These are phyloP conservation scores for Agelaius phoeniceus DNA, from an alignment of 2,113 vertebrate genomes.

Conservation along the genomic window DNA sequence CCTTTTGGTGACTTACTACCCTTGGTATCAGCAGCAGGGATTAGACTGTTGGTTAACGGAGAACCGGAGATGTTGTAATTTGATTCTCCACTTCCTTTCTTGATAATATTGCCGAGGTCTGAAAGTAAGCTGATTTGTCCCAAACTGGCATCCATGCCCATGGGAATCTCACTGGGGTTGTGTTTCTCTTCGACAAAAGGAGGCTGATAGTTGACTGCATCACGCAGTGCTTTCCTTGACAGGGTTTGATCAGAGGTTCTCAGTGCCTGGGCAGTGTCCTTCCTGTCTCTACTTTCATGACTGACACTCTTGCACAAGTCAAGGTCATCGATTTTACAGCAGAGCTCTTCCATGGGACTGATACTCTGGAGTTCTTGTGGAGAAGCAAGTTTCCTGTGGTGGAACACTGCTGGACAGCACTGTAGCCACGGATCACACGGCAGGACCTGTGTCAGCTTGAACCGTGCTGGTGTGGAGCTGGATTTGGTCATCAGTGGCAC, in stretches of 20 bases:
- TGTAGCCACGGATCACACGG: constrained; percentile 81
- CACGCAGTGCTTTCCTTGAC: constrained; percentile 81
- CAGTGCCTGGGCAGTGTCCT: constrained; percentile 76
- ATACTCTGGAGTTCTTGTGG: constrained; percentile 77
- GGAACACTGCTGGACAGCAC: constrained; percentile 70
- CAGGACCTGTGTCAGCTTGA: constrained; percentile 71
- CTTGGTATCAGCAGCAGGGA: constrained; percentile 28
- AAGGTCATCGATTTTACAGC: constrained; percentile 69
- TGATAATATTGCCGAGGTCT: constrained; percentile 81
- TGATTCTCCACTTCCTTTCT: constrained; percentile 79
- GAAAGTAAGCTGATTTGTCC: constrained; percentile 78
- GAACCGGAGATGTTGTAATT: constrained; percentile 88
- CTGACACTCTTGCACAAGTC: constrained; percentile 64
- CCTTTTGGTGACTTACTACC: constrained; percentile 66
- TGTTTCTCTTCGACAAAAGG: constrained; percentile 75
- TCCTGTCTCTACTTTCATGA: constrained; percentile 83
- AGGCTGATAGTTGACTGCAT: constrained; percentile 76
- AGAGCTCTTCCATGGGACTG: constrained; percentile 77
- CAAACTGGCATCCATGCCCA: constrained; percentile 71
- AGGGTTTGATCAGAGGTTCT: constrained; percentile 72
- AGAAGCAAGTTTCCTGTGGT: constrained; percentile 78
- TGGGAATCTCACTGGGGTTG: constrained; percentile 53
- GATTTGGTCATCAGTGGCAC: constrained; percentile 69
- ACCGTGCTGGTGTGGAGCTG: constrained; percentile 20
- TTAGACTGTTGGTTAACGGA: constrained; percentile 72